Evolutionary conservation across 2,797 vertebrate genomes (phyloP).

Genomic region (Channallabes apus): DNA sequence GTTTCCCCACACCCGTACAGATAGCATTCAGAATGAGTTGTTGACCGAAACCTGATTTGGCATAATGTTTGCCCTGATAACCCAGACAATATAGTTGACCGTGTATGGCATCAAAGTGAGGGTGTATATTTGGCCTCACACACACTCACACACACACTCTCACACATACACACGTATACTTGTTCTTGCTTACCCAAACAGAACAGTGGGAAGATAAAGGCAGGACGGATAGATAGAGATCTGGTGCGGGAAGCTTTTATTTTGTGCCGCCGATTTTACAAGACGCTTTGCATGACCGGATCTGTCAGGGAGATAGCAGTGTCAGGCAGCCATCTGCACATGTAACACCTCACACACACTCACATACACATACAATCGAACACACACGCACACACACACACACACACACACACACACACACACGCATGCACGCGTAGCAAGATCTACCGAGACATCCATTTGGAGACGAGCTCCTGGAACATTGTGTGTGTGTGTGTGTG

Average conservation of each 20-base stretch:
- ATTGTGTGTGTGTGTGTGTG: conserved; percentile 15
- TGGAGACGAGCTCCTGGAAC: conserved; percentile 27
- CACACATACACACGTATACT: not conserved
- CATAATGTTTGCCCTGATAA: conserved; percentile 14
- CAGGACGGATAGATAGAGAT: conserved; percentile 42
- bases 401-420: not conserved
- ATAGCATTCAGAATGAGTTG: conserved; percentile 19
- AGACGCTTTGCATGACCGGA: conserved; percentile 53
- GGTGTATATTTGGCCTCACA: not conserved
- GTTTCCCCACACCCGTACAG: not conserved
- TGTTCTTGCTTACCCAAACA: conserved; percentile 45
- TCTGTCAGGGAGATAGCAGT: conserved; percentile 44
- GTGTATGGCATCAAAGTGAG: not conserved
- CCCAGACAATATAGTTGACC: conserved; percentile 9
- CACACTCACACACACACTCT: conserved; percentile 29
- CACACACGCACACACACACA: conserved; percentile 9
- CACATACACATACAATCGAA: conserved; percentile 21
- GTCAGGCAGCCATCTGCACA: conserved; percentile 46
- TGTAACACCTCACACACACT: conserved; percentile 27
- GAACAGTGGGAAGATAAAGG: conserved; percentile 33
- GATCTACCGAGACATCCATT: conserved; percentile 15
- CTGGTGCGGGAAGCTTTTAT: conserved; percentile 36
- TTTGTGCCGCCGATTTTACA: conserved; percentile 26
- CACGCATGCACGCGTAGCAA: not conserved
- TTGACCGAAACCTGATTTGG: conserved; percentile 14